phyloP scores from a whole-genome alignment of 2,113 vertebrate species.

The Elaphurus davidianus region DNA sequence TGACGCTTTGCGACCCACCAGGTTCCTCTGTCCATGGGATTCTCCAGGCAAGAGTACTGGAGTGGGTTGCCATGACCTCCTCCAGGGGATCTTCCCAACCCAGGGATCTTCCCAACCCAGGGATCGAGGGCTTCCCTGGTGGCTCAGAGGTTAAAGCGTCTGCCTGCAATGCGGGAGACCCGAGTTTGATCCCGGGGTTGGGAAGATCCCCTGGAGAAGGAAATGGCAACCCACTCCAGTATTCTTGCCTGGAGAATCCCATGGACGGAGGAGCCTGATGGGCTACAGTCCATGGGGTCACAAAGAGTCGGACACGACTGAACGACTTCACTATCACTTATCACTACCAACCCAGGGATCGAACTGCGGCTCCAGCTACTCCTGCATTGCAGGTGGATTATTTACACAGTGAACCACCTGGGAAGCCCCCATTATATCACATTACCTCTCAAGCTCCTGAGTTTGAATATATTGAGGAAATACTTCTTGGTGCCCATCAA shows the following conservation, averaged over 20 bases:
- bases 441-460: background rate
- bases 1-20: rapidly evolving
- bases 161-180: no score
- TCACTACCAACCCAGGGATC: background rate
- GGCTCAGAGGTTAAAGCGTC: no score
- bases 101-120: background rate
- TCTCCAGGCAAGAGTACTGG: background rate
- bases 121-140: background rate
- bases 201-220: no score
- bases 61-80: background rate
- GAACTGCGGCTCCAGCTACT: background rate
- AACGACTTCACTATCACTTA: no score
- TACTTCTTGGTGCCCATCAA: background rate
- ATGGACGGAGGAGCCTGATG: no score
- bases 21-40: background rate
- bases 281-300: no score
- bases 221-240: no score
- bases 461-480: background rate
- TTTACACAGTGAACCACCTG: background rate
- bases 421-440: background rate
- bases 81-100: background rate
- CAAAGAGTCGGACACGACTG: no score
- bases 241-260: no score
- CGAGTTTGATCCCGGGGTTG: no score
- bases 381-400: background rate